phyloP scores from a whole-genome alignment of 1,140 invertebrate genomes.

The Homarus americanus region DNA sequence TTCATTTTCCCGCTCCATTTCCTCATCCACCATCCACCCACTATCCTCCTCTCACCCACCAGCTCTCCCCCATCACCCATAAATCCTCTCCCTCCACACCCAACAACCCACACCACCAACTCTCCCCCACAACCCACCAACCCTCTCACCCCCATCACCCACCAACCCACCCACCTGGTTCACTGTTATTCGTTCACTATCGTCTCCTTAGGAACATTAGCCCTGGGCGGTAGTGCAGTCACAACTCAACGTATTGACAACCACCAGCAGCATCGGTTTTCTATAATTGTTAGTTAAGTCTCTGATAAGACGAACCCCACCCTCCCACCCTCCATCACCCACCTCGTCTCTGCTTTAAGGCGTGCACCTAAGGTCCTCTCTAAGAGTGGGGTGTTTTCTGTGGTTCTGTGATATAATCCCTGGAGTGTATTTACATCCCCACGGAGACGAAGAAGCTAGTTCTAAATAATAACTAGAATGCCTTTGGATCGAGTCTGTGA shows the following conservation, averaged over 20 bases:
- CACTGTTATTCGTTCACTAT: neutral
- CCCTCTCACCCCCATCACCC: neutral
- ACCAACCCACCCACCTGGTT: neutral
- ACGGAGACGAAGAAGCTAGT: too few relatives aligned
- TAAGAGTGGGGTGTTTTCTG: too few relatives aligned
- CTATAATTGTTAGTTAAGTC: constrained; percentile 42
- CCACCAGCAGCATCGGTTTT: constrained; percentile 17
- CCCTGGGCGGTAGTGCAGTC: neutral
- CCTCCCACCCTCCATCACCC: neutral
- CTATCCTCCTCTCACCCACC: neutral
- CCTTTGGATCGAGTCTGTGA: too few relatives aligned
- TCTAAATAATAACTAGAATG: too few relatives aligned
- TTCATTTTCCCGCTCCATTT: too few relatives aligned
- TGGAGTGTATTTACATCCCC: neutral
- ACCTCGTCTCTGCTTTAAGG: neutral
- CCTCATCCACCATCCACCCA: neutral
- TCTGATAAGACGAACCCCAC: constrained; percentile 11
- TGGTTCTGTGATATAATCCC: too few relatives aligned
- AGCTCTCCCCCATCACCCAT: neutral
- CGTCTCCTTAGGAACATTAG: constrained; percentile 17
- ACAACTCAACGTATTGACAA: constrained; percentile 46
- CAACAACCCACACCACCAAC: too few relatives aligned
- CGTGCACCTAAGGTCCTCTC: too few relatives aligned
- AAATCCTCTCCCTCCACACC: too few relatives aligned
- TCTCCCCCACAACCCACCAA: neutral